Evolutionary conservation across 2,888 invertebrate species (phyloP), one percentile per base, ranked within the genome.

Genomic region (Icerya purchasi): DNA sequence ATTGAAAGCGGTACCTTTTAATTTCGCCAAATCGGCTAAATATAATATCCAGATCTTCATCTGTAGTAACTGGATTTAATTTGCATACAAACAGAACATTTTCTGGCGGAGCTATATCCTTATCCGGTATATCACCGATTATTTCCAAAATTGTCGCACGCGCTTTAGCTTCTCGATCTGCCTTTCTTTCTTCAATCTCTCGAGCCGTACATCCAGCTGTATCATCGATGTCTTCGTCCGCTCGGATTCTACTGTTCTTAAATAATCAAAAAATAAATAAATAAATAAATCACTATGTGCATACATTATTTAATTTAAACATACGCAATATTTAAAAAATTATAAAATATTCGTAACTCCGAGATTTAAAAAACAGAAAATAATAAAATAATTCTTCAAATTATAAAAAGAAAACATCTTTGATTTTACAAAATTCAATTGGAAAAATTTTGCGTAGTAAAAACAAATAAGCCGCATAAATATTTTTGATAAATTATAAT

Each of bases 31-130:
- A 97, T 64, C 97, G 78, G 67, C 92, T 90, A 69, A 98, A 98
- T 66, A 98, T 97, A 22, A 97, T 91, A 76, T 97, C 93, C 63
- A 97, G 75, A 72, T 97, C 94, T 68, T 96, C 96, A 71, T 94
- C 94, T 10, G 83, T 90, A 0, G 98, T 99, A 0, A 98, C 92
- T 1, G 97, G 96, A 75, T 99, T 98, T 21, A 99, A 75, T 74
- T 98, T 99, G 72, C 98, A 99, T 25, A 99, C 92, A 75, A 99
- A 99, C 0, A 99, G 76, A 1, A 99, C 96, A 76, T 98, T 97
- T 74, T 99, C 98, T 5, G 97, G 96, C 0, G 98, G 98, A 3
- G 91, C 92, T 72, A 94, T 86, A 62, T 98, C 96, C 18, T 91
- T 96, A 75, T 94, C 89, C 0, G 96, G 96, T 61, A 98, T 76